Base-by-base conservation (phyloP, 2,888 invertebrate species). In the Dione vanillae region DNA sequence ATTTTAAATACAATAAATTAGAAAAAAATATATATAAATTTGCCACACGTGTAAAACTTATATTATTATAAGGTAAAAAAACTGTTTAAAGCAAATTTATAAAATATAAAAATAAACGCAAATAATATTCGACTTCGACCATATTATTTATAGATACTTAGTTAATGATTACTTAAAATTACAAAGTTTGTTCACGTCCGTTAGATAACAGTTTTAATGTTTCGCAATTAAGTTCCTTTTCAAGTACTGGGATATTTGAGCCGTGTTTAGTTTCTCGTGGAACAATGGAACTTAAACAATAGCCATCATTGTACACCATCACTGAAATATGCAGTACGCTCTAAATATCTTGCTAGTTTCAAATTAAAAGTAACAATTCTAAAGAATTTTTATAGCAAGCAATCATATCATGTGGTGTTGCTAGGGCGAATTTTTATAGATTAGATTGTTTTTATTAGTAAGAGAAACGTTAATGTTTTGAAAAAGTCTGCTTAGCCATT, bases 281-380 rank as follows among this genome's bases (percentile, higher is more conserved):
- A 75, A 75, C 75, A 75, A 75, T 75, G 69, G 66, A 40, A 27
- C 66, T 70, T 73, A n/a, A 69, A 73, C 73, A 73, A 73, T 71
- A 52, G 71, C 64, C 47, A 41, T 41, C 59, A 35, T 67, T 67
- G 59, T 67, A 58, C 20, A 59, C 58, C 20, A 45, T 51, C 67
- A 58, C 41, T 27, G 40, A 59, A 67, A 40, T 54, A 56, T 56
- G 56, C 12, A 66, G 20, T 66, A 37, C 43, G 47, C 54, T 65
- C 41, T n/a, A 43, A 59, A 20, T 59, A 59, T 59, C 43, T 59
- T 43, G 27, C 59, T 41, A 10, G 59, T 27, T 43, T 59, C 43
- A 27, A 59, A 43, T 27, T 43, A 27, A 41, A 59, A 59, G 19
- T 43, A 9, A 45, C 27, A 27, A 12, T 45, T 7, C 27, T n/a